A percentile compares a stretch with the other conserved stretches of the same genome.
Conservation (phyloP, 2,113 vertebrate genomes). For the Amblyopsis rosae region DNA sequence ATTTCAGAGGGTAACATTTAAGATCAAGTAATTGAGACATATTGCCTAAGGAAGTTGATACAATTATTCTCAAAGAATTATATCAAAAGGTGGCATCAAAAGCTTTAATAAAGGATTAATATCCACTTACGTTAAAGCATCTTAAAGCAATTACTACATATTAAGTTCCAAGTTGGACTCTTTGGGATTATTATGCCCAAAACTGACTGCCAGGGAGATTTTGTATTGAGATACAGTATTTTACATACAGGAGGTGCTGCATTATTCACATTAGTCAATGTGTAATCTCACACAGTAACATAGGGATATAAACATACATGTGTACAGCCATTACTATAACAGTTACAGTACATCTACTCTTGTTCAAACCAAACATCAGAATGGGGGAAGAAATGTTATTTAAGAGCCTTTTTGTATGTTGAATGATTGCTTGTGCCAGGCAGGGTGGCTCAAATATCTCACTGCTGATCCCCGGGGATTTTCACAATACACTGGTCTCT, state of each 20-base stretch:
- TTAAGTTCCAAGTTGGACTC: background rate
- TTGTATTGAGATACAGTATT: background rate
- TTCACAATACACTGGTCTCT: too few relatives aligned
- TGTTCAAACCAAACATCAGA: too few relatives aligned
- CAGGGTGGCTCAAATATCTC: too few relatives aligned
- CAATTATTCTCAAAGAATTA: background rate
- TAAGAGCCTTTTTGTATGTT: too few relatives aligned
- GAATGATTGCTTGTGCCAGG: too few relatives aligned
- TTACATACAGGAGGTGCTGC: background rate
- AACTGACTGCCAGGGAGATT: background rate
- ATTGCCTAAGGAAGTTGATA: background rate
- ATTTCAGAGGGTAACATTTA: background rate
- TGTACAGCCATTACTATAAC: background rate
- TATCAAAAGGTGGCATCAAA: background rate
- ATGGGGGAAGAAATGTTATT: too few relatives aligned
- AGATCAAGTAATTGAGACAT: background rate
- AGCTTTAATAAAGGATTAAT: background rate
- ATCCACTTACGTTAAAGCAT: background rate
- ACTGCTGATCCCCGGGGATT: too few relatives aligned
- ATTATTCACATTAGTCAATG: background rate
- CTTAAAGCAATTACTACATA: background rate
- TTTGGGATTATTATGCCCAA: background rate
- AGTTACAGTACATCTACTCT: background rate
- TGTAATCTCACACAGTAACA: background rate
- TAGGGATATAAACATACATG: slow-evolving; percentile 1